These are phyloP conservation scores for Apogon hyalosoma DNA, from an alignment of 2,797 vertebrate species.

Conservation along the genomic window DNA sequence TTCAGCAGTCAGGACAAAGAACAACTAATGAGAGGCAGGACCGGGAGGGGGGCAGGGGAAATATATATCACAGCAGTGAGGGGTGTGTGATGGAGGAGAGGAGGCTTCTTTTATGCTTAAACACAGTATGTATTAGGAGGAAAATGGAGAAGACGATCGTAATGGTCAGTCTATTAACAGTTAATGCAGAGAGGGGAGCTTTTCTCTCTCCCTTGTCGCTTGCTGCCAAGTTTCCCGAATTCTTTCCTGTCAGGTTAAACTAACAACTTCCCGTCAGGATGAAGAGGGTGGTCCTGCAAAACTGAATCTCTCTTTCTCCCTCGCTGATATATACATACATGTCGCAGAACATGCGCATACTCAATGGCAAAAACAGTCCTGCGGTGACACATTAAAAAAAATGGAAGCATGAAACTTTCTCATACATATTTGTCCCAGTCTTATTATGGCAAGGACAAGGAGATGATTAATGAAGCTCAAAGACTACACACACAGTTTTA, in stretches of 20 bases:
- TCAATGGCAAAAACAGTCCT: constrained; percentile 21
- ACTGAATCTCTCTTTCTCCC: constrained; percentile 66
- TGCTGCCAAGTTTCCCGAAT: constrained; percentile 88
- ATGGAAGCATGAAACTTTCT: constrained; percentile 50
- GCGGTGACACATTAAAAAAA: constrained; percentile 12
- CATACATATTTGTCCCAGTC: constrained; percentile 58
- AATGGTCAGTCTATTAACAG: constrained; percentile 82
- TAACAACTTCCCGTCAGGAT: constrained; percentile 91
- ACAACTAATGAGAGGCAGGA: constrained; percentile 67
- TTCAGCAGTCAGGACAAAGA: constrained; percentile 78
- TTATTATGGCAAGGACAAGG: constrained; percentile 53
- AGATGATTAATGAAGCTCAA: constrained; percentile 66
- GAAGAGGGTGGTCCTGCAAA: constrained; percentile 85
- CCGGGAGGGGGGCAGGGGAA: background rate
- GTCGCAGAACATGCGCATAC: constrained; percentile 40
- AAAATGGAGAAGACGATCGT: constrained; percentile 41
- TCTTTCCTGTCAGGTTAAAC: constrained; percentile 94
- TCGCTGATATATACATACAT: constrained; percentile 35
- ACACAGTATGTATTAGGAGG: constrained; percentile 23
- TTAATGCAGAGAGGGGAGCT: constrained; percentile 75
- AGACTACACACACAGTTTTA: constrained; percentile 2
- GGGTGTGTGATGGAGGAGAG: constrained; percentile 27
- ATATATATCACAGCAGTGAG: constrained; percentile 43
- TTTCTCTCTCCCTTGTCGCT: constrained; percentile 73
- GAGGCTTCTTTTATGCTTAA: constrained; percentile 25